These are phyloP conservation scores for Phengaris alcon DNA, from an alignment of 2,888 invertebrate species.

Conservation along the genomic window DNA sequence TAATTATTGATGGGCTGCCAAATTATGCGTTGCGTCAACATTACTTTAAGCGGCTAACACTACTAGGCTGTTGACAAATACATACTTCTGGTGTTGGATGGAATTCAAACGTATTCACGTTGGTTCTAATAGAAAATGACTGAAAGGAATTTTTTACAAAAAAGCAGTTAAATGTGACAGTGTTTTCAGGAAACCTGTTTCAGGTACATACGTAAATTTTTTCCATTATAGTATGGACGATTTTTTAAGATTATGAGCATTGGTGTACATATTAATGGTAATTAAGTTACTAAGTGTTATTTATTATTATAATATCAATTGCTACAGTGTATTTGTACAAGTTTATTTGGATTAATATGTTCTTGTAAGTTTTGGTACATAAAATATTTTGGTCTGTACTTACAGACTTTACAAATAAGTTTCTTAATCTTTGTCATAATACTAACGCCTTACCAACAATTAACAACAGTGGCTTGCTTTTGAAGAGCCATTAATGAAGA, in stretches of 20 bases:
- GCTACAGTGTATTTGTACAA: too few relatives aligned
- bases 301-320: neutral
- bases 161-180: neutral
- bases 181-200: neutral
- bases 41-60: constrained; percentile 38
- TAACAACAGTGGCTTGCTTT: too few relatives aligned
- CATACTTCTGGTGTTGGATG: neutral
- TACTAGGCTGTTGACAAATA: constrained; percentile 54
- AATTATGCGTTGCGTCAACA: constrained; percentile 43
- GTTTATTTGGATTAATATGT: too few relatives aligned
- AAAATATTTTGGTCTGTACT: too few relatives aligned
- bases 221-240: neutral
- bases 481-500: too few relatives aligned
- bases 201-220: neutral
- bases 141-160: neutral
- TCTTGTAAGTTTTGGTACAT: too few relatives aligned
- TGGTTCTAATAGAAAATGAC: neutral
- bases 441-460: too few relatives aligned
- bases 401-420: too few relatives aligned
- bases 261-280: neutral
- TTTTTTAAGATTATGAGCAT: neutral
- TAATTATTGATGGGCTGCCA: constrained; percentile 76
- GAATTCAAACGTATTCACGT: neutral
- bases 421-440: too few relatives aligned
- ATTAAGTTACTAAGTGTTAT: neutral